Base-by-base conservation (phyloP, 2,888 invertebrate genomes). In the Crocallis elinguaria region DNA sequence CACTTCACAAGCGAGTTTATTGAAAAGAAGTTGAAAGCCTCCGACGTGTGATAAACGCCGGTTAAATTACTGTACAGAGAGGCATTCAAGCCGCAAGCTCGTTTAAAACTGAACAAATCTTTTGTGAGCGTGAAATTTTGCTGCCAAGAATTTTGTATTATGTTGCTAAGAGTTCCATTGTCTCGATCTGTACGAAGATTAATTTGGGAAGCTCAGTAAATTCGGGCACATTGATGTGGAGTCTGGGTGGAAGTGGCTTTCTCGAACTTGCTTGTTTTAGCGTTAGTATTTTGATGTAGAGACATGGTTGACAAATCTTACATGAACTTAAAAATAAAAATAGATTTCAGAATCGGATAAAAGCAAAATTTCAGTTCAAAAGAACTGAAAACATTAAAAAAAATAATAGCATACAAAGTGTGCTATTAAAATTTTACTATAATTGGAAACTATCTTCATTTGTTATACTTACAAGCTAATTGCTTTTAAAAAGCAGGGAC, bases 111-210 rank as follows among this genome's bases (percentile, higher is more conserved):
- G 61, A 67, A 69, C 68, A 77, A 78, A 77, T 79, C 75, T 76
- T 75, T 71, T 72, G 73, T 70, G 71, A 76, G 74, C 67, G 66
- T 57, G 62, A 75, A 79, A 77, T 82, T 75, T 73, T 67, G 73
- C 73, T 66, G 57, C 71, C 75, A 73, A 78, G 77, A 77, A 75
- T 79, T 71, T 76, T 73, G 75, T 82, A 80, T 81, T 81, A 79
- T 77, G 77, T 79, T 77, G 73, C 78, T 83, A 84, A 86, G 83
- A 75, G 76, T 68, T 54, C 75, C 76, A 86, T 88, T 86, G 86
- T 86, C 81, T 83, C 79, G 80, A 82, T 84, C 80, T 79, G 79
- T 79, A 75, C 76, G 79, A 84, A 84, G 86, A 86, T 87, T 87
- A 86, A 87, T 87, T 86, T 81, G 75, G 77, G 77, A 72, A 80